Evolutionary conservation across 2,113 vertebrate genomes (phyloP), one percentile per base, ranked within the genome.

Genomic region (Drymodes brunneopygia): DNA sequence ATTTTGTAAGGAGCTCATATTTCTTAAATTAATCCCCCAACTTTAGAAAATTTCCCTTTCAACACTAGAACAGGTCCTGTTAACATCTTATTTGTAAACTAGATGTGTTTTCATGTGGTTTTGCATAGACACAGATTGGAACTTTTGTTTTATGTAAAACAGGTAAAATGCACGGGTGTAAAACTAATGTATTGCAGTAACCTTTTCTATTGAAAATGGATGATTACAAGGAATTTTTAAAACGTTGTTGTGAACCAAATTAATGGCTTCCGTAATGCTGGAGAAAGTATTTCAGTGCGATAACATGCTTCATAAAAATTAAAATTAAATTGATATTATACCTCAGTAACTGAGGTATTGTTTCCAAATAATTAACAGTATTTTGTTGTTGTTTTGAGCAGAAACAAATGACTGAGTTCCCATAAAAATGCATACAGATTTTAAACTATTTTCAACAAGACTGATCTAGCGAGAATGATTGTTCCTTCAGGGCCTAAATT

Each of bases 361-460:
- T 90, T 85, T 64, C 62, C 70, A 87, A 91, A 71, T 72, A 71
- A 54, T 69, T 78, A 70, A 35, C 35, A 16, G 4, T 42, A 61
- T 72, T 81, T 94, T 42, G 4, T 20, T 77, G 17, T 61, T 85
- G n/a, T 81, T 91, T 75, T 61, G 48, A 80, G 72, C 31, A 84
- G 56, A 86, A 92, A 12, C 7, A 67, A 71, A 78, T 73, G 47
- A 81, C 8, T 0, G 0, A 56, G 33, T 57, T n/a, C 18, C 21
- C 48, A 24, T 82, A 82, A 81, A 86, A 94, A 67, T 36, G 20
- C 23, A 14, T 56, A 7, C 19, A n/a, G 53, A 45, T 94, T 92
- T 91, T 53, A 91, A 92, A 78, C 36, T 72, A 23, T 82, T 92
- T 95, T 92, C 57, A 82, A 65, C 70, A 87, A 75, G 81, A 75